A percentile compares a stretch with the other conserved stretches of the same genome.
Evolutionary conservation across 2,888 invertebrate genomes (phyloP).

Genomic region (Bembecia ichneumoniformis): DNA sequence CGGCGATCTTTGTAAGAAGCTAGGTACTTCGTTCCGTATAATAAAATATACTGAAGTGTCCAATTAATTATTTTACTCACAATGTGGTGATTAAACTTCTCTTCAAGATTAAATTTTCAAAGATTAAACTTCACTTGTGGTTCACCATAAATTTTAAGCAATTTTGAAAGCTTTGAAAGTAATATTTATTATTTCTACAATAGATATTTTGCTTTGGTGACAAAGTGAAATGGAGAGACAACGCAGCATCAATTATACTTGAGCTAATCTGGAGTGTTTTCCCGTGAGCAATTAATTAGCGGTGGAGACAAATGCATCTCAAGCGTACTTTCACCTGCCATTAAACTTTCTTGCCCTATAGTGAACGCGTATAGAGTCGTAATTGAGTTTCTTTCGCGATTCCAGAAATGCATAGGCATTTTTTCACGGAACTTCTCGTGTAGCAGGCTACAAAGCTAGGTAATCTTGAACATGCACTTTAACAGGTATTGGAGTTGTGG

Average conservation of each 20-base stretch:
- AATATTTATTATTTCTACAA: too few relatives aligned
- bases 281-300: background rate
- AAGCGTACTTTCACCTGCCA: background rate
- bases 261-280: background rate
- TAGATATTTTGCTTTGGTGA: background rate
- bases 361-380: background rate
- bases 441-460: background rate
- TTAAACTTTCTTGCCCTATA: background rate
- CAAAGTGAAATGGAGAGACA: background rate
- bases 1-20: too few relatives aligned
- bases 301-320: background rate
- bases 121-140: too few relatives aligned
- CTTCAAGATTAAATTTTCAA: too few relatives aligned
- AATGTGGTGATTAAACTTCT: too few relatives aligned
- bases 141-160: too few relatives aligned
- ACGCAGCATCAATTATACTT: background rate
- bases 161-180: too few relatives aligned
- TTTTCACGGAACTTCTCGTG: background rate
- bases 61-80: too few relatives aligned
- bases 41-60: too few relatives aligned
- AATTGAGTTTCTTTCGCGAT: background rate
- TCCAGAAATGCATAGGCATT: background rate
- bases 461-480: background rate
- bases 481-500: background rate
- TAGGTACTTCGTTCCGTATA: too few relatives aligned